Percentiles rank a stretch among this genome's conserved stretches.
Conservation (phyloP, 2,888 invertebrate genomes). For the Brachypterus glaber region DNA sequence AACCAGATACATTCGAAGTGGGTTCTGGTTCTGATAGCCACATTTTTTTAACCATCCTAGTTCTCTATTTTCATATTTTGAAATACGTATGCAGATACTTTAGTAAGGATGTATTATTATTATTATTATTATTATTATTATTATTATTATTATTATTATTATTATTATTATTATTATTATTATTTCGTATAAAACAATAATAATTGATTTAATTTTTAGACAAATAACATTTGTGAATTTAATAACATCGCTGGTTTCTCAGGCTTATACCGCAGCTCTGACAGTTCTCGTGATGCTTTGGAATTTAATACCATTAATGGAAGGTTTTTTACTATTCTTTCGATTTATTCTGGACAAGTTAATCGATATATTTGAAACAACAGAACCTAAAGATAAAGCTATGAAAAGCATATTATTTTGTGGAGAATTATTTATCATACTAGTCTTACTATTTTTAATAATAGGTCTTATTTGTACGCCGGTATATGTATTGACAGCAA, state of each 20-base stretch:
- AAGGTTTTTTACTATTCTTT: slow-evolving; percentile 31
- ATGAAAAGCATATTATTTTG: slow-evolving; percentile 31
- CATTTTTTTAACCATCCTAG: no score
- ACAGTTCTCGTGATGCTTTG: slow-evolving; percentile 33
- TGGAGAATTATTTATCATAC: slow-evolving; percentile 31
- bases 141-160: no score
- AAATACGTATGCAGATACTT: no score
- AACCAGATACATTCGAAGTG: no score
- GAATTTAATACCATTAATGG: slow-evolving; percentile 30
- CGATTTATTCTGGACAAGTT: slow-evolving; percentile 35
- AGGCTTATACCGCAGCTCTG: slow-evolving; percentile 31
- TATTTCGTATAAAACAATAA: background rate
- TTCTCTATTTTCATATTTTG: no score
- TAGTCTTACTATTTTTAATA: slow-evolving; percentile 32
- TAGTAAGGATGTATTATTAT: no score
- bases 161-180: no score
- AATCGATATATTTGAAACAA: slow-evolving; percentile 34
- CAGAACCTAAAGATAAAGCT: slow-evolving; percentile 26
- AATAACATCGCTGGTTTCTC: slow-evolving; percentile 30
- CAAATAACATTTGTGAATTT: slow-evolving; percentile 32
- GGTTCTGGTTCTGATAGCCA: no score
- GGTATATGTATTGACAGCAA: slow-evolving; percentile 26
- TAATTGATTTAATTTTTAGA: slow-evolving; percentile 26
- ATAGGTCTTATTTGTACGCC: slow-evolving; percentile 34
- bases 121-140: background rate